These are phyloP conservation scores for Equus quagga DNA, from an alignment of 2,113 vertebrate species.

Conservation along the genomic window DNA sequence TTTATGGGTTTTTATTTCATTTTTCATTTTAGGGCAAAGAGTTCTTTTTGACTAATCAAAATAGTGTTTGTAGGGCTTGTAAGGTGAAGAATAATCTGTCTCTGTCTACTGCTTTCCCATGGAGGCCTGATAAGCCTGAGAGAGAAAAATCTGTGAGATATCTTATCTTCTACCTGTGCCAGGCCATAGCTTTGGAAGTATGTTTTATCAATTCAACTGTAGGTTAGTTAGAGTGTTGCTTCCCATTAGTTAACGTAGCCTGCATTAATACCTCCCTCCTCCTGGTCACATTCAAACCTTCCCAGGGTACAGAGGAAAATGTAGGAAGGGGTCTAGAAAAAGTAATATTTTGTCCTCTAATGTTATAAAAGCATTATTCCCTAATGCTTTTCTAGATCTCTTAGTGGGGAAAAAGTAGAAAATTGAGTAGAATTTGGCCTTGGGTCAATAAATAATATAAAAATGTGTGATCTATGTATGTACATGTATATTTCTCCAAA, in stretches of 20 bases:
- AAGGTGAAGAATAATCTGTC: constrained; percentile 9
- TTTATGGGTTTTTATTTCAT: constrained; percentile 43
- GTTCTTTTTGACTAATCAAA: constrained; percentile 8
- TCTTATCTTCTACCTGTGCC: not conserved
- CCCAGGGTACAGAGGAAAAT: constrained; percentile 31
- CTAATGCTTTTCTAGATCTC: constrained; percentile 55
- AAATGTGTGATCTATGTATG: constrained; percentile 58
- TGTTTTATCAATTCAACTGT: constrained; percentile 56
- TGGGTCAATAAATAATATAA: constrained; percentile 65
- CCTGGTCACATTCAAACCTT: constrained; percentile 17
- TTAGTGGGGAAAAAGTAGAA: constrained; percentile 59
- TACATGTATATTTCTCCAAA: constrained; percentile 63
- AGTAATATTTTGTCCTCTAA: constrained; percentile 52
- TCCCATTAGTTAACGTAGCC: constrained; percentile 58
- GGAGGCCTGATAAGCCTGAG: not conserved
- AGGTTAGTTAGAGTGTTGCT: constrained; percentile 57
- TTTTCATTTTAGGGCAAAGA: constrained; percentile 12
- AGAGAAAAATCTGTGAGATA: not conserved
- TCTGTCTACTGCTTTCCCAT: not conserved
- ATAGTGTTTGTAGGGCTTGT: constrained; percentile 26
- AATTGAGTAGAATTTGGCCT: constrained; percentile 75
- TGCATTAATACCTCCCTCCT: constrained; percentile 24
- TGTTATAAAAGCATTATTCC: not conserved
- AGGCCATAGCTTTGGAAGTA: not conserved
- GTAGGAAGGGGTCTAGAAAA: constrained; percentile 69